Conservation (phyloP, 35 echinoderm and acorn worm genomes). For the Stichopus chloronotus region DNA sequence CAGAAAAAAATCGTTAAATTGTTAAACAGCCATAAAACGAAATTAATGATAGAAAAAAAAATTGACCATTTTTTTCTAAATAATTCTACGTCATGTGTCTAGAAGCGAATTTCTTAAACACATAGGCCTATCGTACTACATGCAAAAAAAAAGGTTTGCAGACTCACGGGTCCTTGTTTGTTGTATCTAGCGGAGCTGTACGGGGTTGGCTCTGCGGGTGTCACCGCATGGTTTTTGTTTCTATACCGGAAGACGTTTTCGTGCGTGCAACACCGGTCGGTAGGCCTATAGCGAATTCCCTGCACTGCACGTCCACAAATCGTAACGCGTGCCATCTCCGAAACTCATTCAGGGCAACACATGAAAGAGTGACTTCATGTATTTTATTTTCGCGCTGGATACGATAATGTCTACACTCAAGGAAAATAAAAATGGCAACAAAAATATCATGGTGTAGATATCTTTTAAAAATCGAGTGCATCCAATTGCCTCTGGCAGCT, state of each 20-base stretch:
- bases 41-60: too few relatives aligned
- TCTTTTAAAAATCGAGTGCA: too few relatives aligned
- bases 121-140: too few relatives aligned
- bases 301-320: not conserved
- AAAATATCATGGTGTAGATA: too few relatives aligned
- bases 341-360: not conserved
- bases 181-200: conserved; percentile 39
- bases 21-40: too few relatives aligned
- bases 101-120: too few relatives aligned
- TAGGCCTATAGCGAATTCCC: not conserved
- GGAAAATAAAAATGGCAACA: too few relatives aligned
- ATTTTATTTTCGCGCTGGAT: not conserved
- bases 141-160: not conserved
- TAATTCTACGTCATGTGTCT: too few relatives aligned
- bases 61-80: too few relatives aligned
- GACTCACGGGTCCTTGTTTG: not conserved
- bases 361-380: not conserved
- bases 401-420: not conserved
- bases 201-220: conserved; percentile 42
- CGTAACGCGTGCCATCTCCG: not conserved
- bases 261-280: too few relatives aligned
- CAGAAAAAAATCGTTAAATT: too few relatives aligned
- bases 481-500: too few relatives aligned
- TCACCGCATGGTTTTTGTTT: conserved; percentile 21
- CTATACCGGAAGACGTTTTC: not conserved